phyloP scores from a whole-genome alignment of 2,888 invertebrate species.

The Slavum lentiscoides region DNA sequence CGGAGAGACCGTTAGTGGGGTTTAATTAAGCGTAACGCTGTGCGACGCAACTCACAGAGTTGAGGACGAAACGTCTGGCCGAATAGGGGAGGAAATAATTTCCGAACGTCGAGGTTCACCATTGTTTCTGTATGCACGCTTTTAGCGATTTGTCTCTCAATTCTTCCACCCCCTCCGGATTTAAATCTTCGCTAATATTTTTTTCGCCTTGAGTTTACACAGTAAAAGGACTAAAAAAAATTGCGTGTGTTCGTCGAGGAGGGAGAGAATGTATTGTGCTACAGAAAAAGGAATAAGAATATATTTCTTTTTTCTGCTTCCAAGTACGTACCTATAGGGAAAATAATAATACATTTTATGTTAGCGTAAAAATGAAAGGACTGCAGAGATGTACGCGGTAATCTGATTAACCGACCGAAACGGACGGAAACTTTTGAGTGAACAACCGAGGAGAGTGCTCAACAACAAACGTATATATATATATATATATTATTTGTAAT shows the following conservation, averaged over 20 bases:
- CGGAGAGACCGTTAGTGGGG: neutral
- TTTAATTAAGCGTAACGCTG: conserved; percentile 38
- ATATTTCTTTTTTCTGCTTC: neutral
- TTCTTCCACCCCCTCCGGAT: neutral
- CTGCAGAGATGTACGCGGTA: conserved; percentile 14
- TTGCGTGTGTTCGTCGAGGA: neutral
- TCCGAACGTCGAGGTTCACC: conserved; percentile 7
- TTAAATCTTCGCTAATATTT: conserved; percentile 10
- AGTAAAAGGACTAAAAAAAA: neutral
- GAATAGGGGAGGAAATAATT: conserved; percentile 38
- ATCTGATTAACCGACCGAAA: conserved; percentile 50
- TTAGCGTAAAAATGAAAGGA: conserved; percentile 24
- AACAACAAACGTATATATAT: conserved; percentile 11
- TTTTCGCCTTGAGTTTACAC: neutral
- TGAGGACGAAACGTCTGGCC: conserved; percentile 11
- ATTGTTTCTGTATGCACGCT: conserved; percentile 17
- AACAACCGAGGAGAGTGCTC: conserved; percentile 32
- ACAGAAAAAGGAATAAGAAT: neutral
- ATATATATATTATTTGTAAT: neutral
- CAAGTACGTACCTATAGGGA: neutral
- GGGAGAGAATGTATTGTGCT: neutral
- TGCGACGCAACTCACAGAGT: neutral
- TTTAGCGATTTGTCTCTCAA: conserved; percentile 27
- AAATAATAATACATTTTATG: conserved; percentile 21
- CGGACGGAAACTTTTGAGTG: conserved; percentile 40